These are phyloP conservation scores for Ophthalmolycus amberensis DNA, from an alignment of 2,113 vertebrate genomes.

Conservation along the genomic window DNA sequence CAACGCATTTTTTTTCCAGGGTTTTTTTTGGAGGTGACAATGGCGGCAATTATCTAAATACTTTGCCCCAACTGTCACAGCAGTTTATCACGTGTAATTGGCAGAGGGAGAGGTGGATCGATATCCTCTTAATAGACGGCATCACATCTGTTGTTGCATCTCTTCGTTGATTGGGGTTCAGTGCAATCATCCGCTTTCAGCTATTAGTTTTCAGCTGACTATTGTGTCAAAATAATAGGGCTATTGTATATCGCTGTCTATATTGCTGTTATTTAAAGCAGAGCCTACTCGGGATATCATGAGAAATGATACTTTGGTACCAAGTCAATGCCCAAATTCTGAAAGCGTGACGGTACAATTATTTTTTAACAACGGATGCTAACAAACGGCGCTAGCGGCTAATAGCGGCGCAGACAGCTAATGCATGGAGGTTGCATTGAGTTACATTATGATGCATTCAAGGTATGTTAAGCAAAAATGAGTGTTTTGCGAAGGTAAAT, in stretches of 20 bases:
- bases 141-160: constrained; percentile 64
- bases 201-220: constrained; percentile 35
- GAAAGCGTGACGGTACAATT: no score
- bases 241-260: constrained; percentile 34
- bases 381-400: background rate
- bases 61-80: constrained; percentile 53
- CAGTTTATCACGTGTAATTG: constrained; percentile 73
- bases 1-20: constrained; percentile 2
- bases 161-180: constrained; percentile 42
- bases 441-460: no score
- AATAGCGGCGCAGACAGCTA: background rate
- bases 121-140: constrained; percentile 68
- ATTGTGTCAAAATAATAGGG: constrained; percentile 36
- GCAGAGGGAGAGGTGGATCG: constrained; percentile 59
- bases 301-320: background rate
- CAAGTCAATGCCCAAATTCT: background rate
- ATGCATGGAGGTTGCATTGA: no score
- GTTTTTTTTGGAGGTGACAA: constrained; percentile 24
- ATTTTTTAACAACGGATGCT: background rate
- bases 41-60: constrained; percentile 53
- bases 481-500: no score
- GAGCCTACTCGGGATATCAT: background rate
- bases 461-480: no score
- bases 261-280: background rate
- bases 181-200: constrained; percentile 42